phyloP scores from a whole-genome alignment of 2,797 vertebrate species.

The Phalanger gymnotis region DNA sequence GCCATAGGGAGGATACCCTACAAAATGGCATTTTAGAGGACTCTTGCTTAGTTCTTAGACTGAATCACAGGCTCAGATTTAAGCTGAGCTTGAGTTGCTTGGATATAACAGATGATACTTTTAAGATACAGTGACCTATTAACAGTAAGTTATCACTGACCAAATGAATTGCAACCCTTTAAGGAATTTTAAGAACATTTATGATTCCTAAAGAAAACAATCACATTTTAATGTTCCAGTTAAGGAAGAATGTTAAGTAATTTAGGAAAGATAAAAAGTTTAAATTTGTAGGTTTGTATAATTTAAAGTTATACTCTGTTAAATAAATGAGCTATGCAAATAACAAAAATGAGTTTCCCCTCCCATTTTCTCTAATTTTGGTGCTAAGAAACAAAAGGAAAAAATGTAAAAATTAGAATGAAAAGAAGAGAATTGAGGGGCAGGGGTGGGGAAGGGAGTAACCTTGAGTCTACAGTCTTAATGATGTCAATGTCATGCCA shows the following conservation, averaged over 20 bases:
- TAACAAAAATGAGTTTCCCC: no score
- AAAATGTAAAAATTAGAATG: background rate
- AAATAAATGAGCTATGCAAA: background rate
- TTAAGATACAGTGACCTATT: background rate
- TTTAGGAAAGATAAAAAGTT: background rate
- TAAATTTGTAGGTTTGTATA: background rate
- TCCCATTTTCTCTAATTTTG: no score
- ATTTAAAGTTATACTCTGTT: no score
- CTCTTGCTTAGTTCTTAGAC: background rate
- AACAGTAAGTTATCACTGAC: background rate
- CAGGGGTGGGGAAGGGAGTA: no score
- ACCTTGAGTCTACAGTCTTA: background rate
- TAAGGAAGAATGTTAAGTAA: background rate
- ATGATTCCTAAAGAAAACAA: background rate
- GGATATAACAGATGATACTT: background rate
- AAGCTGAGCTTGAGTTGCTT: background rate
- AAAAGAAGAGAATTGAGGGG: background rate
- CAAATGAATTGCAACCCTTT: background rate
- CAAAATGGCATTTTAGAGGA: background rate
- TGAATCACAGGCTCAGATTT: background rate
- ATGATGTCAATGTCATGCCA: background rate
- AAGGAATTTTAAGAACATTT: background rate
- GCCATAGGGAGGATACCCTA: background rate
- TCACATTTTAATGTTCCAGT: background rate
- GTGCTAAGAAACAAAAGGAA: background rate